Evolutionary conservation across 2,113 vertebrate species (phyloP), one percentile per base, ranked within the genome.

Genomic region (Centropristis striata): DNA sequence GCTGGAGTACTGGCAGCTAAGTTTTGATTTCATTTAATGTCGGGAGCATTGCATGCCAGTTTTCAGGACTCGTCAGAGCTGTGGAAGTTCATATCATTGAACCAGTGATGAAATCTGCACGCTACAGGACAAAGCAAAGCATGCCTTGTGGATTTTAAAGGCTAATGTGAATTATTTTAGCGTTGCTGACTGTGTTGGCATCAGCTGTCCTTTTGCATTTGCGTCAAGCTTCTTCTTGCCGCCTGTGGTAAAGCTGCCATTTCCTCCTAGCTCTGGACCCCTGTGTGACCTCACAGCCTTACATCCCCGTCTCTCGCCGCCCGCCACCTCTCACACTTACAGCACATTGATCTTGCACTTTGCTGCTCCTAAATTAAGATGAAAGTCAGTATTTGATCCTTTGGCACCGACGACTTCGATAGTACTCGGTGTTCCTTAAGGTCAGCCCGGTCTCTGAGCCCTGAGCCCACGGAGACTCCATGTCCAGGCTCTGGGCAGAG

Each of bases 91-190:
- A 49, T 14, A n/a, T 37, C 46, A 44, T 27, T 55, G 23, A 72
- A 68, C 27, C 49, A 54, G 36, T 23, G 15, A 7, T 74, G 57
- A 50, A 63, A 55, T 60, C 13, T 36, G 16, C 41, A 25, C 23
- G 21, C 63, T 59, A 18, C 49, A 44, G 75, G 41, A 68, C 61
- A 75, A 9, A 61, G 25, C 32, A 67, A 39, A 75, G 3, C 16
- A 72, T 23, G 68, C 49, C 73, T 73, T 23, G 37, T 74, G 78
- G 66, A 58, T 75, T 54, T 42, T 42, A 25, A 71, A 80, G 58
- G 21, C 59, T 80, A 80, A 88, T 80, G 75, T 78, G 65, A 71
- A 80, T 82, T 82, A 47, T 64, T 66, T 80, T 64, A 87, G 71
- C 72, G 5, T 72, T 84, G 71, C 64, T 71, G 67, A 69, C 68